phyloP scores from a whole-genome alignment of 2,113 vertebrate species.

The Python bivittatus region DNA sequence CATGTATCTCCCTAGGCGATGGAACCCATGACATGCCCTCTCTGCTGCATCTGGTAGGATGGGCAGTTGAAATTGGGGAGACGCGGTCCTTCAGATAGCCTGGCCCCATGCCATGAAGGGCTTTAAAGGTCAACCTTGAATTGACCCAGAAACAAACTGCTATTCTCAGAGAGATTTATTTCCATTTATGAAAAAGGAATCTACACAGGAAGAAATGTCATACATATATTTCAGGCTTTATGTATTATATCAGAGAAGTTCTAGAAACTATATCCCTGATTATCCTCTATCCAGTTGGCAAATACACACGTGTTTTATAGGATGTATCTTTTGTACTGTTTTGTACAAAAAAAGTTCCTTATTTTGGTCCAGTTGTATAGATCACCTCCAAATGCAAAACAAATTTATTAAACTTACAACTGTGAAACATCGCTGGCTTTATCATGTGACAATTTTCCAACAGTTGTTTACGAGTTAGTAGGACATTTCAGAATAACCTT shows the following conservation, averaged over 20 bases:
- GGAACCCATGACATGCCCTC: too few species aligned
- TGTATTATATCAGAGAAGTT: neutral
- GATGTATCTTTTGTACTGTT: neutral
- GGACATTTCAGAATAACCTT: neutral
- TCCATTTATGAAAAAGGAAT: neutral
- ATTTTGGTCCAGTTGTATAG: neutral
- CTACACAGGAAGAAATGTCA: neutral
- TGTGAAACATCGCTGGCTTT: neutral
- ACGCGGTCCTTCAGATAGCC: too few species aligned
- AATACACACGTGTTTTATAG: neutral
- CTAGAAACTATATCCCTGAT: neutral
- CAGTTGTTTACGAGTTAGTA: neutral
- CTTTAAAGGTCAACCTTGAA: too few species aligned
- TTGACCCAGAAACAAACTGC: too few species aligned
- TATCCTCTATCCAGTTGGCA: neutral
- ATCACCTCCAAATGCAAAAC: neutral
- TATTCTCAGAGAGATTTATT: neutral
- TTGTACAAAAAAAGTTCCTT: neutral
- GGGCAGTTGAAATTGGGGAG: too few species aligned
- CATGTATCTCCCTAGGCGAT: too few species aligned
- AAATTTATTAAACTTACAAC: neutral
- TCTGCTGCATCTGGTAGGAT: too few species aligned
- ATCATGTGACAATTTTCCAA: neutral
- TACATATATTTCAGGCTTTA: neutral
- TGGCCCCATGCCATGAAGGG: too few species aligned